Conservation (phyloP, 64 coral and sea anemone genomes). For the Catalaphyllia jardinei region DNA sequence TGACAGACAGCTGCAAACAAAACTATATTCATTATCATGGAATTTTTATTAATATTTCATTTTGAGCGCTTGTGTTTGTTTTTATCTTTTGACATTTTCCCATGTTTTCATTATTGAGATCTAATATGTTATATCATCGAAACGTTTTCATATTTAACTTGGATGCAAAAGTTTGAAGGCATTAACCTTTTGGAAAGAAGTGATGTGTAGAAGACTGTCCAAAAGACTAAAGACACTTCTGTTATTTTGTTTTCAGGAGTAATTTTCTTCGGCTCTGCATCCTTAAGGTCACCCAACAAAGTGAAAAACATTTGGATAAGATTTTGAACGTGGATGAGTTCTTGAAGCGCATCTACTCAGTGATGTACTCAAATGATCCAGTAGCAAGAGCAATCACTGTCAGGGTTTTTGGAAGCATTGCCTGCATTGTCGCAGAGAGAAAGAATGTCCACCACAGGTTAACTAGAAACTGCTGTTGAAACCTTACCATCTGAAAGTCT, state of each 20-base stretch:
- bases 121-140: no score
- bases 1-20: no score
- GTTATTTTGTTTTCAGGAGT: constrained; percentile 68
- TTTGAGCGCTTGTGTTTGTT: no score
- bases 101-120: no score
- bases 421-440: constrained; percentile 86
- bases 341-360: constrained; percentile 90
- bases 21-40: no score
- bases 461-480: not conserved
- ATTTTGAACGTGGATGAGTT: constrained; percentile 98
- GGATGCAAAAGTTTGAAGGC: no score
- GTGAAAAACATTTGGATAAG: constrained; percentile 97
- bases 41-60: no score
- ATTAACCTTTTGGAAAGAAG: no score
- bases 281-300: constrained; percentile 92
- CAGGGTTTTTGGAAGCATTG: constrained; percentile 97
- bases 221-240: not conserved
- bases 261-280: constrained; percentile 95
- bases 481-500: not conserved
- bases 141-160: no score
- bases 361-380: constrained; percentile 97
- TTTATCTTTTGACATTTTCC: no score
- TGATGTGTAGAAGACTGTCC: no score
- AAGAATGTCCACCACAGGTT: constrained; percentile 99
- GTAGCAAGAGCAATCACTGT: constrained; percentile 98